Evolutionary conservation across 2,113 vertebrate species (phyloP).

Genomic region (Pomatorhinus ruficollis): DNA sequence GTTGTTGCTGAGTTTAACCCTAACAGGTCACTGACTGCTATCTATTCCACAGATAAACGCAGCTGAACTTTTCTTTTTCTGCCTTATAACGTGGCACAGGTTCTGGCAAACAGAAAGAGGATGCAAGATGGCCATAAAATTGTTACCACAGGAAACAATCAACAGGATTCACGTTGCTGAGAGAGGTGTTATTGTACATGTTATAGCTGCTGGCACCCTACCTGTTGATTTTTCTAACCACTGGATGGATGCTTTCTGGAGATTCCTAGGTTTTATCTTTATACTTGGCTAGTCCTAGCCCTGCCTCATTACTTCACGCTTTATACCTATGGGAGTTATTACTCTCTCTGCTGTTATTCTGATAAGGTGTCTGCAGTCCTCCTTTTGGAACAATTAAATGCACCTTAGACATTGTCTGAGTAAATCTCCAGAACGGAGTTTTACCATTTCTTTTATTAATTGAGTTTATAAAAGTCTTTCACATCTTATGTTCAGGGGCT

Average conservation of each 20-base stretch:
- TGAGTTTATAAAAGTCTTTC: neutral
- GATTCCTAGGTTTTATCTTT: neutral
- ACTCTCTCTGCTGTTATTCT: neutral
- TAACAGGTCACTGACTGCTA: neutral
- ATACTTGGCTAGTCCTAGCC: neutral
- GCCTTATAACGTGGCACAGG: neutral
- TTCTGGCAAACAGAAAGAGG: neutral
- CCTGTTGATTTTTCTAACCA: neutral
- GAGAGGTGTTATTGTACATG: neutral
- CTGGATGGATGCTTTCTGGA: neutral
- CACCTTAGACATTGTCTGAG: neutral
- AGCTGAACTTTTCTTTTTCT: neutral
- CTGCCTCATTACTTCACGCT: neutral
- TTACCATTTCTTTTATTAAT: neutral
- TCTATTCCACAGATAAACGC: neutral
- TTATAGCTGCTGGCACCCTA: neutral
- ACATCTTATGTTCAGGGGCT: neutral
- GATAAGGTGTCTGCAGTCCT: neutral
- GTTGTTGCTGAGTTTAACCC: neutral
- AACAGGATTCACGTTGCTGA: accelerated
- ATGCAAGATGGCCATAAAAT: neutral
- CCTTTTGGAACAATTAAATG: neutral
- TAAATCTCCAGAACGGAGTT: neutral
- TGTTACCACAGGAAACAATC: neutral
- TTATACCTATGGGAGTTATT: neutral